These are phyloP conservation scores for Anorthoa munda DNA, from an alignment of 2,888 invertebrate genomes.

Conservation along the genomic window DNA sequence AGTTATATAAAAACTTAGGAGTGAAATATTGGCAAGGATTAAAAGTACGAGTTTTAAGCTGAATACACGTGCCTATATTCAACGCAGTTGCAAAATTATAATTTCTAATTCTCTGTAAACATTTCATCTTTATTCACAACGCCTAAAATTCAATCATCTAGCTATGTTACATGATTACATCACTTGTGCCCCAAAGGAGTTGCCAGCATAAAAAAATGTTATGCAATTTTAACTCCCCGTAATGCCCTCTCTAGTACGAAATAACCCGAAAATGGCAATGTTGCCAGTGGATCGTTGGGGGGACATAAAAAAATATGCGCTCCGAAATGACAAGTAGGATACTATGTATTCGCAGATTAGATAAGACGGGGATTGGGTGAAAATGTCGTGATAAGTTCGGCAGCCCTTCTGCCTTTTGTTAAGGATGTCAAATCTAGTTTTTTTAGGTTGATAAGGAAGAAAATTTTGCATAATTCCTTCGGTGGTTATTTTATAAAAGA, in stretches of 20 bases:
- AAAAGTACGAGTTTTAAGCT: no score
- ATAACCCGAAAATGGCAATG: constrained; percentile 72
- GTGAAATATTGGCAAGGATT: no score
- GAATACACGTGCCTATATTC: no score
- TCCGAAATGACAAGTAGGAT: constrained; percentile 71
- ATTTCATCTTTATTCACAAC: background rate
- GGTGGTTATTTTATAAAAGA: background rate
- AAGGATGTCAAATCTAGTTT: constrained; percentile 41
- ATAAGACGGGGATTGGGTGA: constrained; percentile 68
- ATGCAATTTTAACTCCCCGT: constrained; percentile 70
- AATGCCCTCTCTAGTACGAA: constrained; percentile 71
- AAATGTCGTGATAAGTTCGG: constrained; percentile 55
- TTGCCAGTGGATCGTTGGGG: constrained; percentile 70
- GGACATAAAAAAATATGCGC: constrained; percentile 82
- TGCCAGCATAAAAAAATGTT: constrained; percentile 66
- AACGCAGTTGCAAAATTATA: no score
- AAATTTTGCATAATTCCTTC: background rate
- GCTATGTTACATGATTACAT: constrained; percentile 19
- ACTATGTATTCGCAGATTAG: constrained; percentile 76
- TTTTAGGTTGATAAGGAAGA: constrained; percentile 27
- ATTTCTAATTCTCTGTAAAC: no score
- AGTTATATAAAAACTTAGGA: no score
- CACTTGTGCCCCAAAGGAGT: constrained; percentile 30
- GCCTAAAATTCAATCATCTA: constrained; percentile 36
- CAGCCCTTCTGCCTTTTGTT: constrained; percentile 34